Evolutionary conservation across 1,140 invertebrate genomes (phyloP).

Genomic region (Babylonia areolata): DNA sequence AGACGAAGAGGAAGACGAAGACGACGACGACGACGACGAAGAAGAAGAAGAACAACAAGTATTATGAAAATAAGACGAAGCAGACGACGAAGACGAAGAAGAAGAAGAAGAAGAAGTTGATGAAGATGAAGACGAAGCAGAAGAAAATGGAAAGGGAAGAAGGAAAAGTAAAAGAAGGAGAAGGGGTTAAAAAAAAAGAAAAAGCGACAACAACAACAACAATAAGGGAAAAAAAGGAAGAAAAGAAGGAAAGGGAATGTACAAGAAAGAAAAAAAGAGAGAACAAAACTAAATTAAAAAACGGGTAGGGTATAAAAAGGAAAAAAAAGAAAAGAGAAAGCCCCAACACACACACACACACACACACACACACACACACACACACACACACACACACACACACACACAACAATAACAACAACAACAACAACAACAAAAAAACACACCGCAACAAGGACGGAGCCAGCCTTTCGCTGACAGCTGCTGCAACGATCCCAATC

Average conservation of each 20-base stretch:
- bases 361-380: background rate
- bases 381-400: too few species aligned
- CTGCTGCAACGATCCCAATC: background rate
- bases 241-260: background rate
- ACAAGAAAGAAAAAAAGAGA: background rate
- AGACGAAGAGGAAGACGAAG: too few species aligned
- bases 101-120: too few species aligned
- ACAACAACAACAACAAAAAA: too few species aligned
- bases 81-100: too few species aligned
- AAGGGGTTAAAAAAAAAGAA: too few species aligned
- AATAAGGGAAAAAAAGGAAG: background rate
- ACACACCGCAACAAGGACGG: background rate
- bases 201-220: background rate
- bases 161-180: background rate
- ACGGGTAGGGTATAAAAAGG: background rate
- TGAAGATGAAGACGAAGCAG: background rate
- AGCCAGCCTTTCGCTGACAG: background rate
- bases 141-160: background rate
- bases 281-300: too few species aligned
- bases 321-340: conserved; percentile 10
- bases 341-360: too few species aligned
- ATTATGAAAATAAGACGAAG: background rate
- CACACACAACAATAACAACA: background rate
- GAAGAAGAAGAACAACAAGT: background rate
- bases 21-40: too few species aligned